Evolutionary conservation across 1,140 invertebrate species (phyloP), one percentile per base, ranked within the genome.

Genomic region (Forficula auricularia): DNA sequence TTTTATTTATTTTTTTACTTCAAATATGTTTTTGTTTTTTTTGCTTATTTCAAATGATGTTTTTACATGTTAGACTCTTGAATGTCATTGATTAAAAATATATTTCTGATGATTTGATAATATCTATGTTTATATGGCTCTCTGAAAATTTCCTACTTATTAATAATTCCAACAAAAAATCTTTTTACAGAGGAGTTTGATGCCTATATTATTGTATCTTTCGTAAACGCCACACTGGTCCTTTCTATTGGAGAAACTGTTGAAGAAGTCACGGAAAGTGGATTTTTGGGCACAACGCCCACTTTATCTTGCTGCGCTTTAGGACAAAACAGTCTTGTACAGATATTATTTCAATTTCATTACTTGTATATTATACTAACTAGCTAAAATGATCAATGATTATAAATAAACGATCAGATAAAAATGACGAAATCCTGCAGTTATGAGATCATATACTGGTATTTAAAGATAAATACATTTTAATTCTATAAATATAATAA

Each of bases 121-220:
- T 14, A 36, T n/a, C 16, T 40, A 34, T 34, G 34, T 18, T 48
- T 36, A 42, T 45, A 57, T 27, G 4, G 22, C 10, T 27, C 10
- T n/a, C n/a, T n/a, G n/a, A n/a, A n/a, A n/a, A n/a, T n/a, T n/a
- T n/a, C n/a, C n/a, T n/a, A n/a, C n/a, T n/a, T 27, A 3, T 39
- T 19, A 18, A 18, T 9, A 41, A 12, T 30, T 41, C 4, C 40
- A 40, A 7, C 16, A 16, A 19, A 19, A n/a, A 39, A 40, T 50
- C 51, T 56, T 57, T 65, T 82, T 82, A 48, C 76, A 94, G 91
- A 96, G 68, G 84, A 92, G 60, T 98, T 74, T 75, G 96, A 99
- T 77, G 88, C 95, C 34, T 98, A 98, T 68, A 99, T 99, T 70
- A 94, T 99, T 62, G 96, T 99, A 48, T 98, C 95, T 34, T 99